Conservation (phyloP, 2,113 vertebrate species). For the Hippocampus comes region DNA sequence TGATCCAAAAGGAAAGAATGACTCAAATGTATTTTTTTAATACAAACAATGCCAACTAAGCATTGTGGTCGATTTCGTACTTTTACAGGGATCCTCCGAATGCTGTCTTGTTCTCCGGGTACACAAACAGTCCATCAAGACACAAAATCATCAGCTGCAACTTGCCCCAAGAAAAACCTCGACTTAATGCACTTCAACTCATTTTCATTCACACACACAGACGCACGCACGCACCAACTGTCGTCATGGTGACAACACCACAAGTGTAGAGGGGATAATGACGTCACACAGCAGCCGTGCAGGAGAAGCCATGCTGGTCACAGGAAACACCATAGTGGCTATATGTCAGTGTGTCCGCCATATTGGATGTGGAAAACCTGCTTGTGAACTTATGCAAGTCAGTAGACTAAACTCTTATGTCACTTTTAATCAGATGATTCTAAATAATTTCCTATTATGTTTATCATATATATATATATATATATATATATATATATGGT, state of each 20-base stretch:
- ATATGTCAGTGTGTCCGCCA: too few relatives aligned
- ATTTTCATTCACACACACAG: not conserved
- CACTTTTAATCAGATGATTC: too few relatives aligned
- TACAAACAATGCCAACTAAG: not conserved
- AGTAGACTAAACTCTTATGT: too few relatives aligned
- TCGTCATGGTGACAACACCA: not conserved
- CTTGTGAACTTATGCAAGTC: too few relatives aligned
- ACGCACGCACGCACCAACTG: not conserved
- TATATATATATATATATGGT: too few relatives aligned
- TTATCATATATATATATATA: too few relatives aligned
- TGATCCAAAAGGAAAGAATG: too few relatives aligned
- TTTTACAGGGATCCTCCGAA: not conserved
- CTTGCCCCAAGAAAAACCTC: not conserved
- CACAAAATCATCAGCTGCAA: not conserved
- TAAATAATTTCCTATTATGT: too few relatives aligned
- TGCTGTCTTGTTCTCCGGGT: not conserved
- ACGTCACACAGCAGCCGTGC: not conserved
- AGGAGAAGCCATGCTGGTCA: slow-evolving; percentile 61
- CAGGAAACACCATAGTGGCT: slow-evolving; percentile 29
- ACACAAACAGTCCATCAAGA: not conserved
- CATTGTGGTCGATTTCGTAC: not conserved
- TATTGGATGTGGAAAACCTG: too few relatives aligned
- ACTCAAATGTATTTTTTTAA: not conserved
- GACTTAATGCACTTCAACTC: not conserved
- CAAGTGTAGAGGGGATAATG: not conserved